phyloP scores from a whole-genome alignment of 2,888 invertebrate species.

The Andricus curvator region DNA sequence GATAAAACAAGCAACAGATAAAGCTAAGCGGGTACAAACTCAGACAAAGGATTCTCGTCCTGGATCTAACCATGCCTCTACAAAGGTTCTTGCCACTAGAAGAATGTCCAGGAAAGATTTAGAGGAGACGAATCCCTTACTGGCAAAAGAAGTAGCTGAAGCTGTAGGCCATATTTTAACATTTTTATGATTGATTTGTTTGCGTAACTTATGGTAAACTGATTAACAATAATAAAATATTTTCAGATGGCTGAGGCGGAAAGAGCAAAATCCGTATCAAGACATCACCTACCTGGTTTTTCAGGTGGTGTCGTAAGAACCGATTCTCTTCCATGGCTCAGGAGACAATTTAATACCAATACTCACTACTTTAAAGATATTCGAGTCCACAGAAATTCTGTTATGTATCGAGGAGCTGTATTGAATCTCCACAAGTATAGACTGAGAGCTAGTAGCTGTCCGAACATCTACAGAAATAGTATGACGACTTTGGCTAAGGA shows the following conservation, averaged over 20 bases:
- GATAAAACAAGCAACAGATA: slow-evolving; percentile 71
- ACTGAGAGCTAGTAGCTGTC: slow-evolving; percentile 92
- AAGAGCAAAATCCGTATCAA: slow-evolving; percentile 66
- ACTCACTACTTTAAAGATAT: slow-evolving; percentile 87
- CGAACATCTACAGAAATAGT: slow-evolving; percentile 93
- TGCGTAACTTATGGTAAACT: not conserved
- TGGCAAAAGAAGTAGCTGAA: slow-evolving; percentile 65
- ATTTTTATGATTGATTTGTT: not conserved
- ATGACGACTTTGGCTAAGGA: slow-evolving; percentile 91
- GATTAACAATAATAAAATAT: not conserved
- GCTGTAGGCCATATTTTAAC: slow-evolving; percentile 58
- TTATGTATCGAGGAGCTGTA: slow-evolving; percentile 92
- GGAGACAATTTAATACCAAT: slow-evolving; percentile 81
- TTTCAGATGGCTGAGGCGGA: slow-evolving; percentile 65
- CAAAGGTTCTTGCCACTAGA: slow-evolving; percentile 62
- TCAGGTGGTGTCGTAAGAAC: slow-evolving; percentile 67
- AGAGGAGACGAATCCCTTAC: slow-evolving; percentile 68
- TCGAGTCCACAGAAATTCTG: slow-evolving; percentile 87
- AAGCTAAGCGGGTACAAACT: slow-evolving; percentile 53
- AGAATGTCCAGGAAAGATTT: slow-evolving; percentile 68
- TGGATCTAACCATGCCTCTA: slow-evolving; percentile 60
- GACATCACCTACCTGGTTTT: slow-evolving; percentile 64
- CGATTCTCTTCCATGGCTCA: slow-evolving; percentile 78
- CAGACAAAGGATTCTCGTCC: slow-evolving; percentile 53
- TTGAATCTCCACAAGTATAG: slow-evolving; percentile 90